Base-by-base conservation (phyloP, 2,888 invertebrate species). In the Lumbricus terrestris region DNA sequence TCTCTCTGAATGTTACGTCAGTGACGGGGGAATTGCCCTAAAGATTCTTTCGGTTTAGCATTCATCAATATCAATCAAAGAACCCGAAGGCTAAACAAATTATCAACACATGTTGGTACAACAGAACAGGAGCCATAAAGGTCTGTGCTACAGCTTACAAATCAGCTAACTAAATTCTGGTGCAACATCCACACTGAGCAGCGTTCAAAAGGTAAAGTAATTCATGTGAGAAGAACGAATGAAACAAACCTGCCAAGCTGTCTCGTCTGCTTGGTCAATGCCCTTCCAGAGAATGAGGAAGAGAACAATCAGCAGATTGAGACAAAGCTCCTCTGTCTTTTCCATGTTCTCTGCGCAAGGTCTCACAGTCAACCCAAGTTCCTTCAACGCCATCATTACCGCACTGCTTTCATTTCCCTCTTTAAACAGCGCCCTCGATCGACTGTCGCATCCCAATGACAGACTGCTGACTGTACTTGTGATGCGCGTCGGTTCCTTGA, bases 271-370 rank as follows among this genome's bases (percentile, higher is more conserved):
- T 88, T 96, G 96, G 90, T 96, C 95, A 35, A 96, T 95, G 33
- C 96, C 96, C 92, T 96, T 95, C 96, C 96, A 96, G 93, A 96
- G 95, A 0, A 96, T 92, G 20, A 96, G 96, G 92, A 96, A 96
- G 82, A 96, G 93, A 88, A 96, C 95, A 92, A 96, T 96, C 1
- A 96, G 95, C 18, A 96, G 95, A 90, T 96, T 94, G 93, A 96
- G 96, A 42, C 96, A 96, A 88, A 96, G 93, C 92, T 96, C 96
- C 91, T 96, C 96, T 90, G 96, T 96, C 89, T 93, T 93, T 90
- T 94, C 94, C 40, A 93, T 90, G n/a, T 38, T 29, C 88, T 90
- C 90, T 29, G 90, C 34, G 82, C 40, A n/a, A n/a, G 82, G 88
- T 34, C 5, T 33, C 42, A 18, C 42, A n/a, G 20, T 89, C 82